Conservation (phyloP, 2,888 invertebrate genomes). For the Griposia aprilina region DNA sequence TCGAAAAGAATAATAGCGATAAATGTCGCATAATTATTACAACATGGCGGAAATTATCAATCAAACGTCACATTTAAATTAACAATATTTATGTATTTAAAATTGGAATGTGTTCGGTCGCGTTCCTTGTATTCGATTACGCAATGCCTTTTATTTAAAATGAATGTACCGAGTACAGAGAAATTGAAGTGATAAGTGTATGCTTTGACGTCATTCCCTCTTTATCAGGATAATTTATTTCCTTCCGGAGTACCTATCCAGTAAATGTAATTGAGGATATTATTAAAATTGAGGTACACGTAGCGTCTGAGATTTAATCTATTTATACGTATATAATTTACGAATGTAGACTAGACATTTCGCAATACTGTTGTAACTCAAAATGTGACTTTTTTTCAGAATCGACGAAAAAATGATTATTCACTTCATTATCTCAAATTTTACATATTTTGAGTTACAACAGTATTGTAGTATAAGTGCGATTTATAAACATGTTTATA, state of each 20-base stretch:
- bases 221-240: slow-evolving; percentile 52
- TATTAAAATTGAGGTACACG: neutral
- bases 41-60: slow-evolving; percentile 58
- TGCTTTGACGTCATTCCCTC: slow-evolving; percentile 31
- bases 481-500: slow-evolving; percentile 23
- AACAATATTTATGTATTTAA: slow-evolving; percentile 45
- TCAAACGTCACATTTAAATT: slow-evolving; percentile 60
- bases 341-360: slow-evolving; percentile 8
- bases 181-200: slow-evolving; percentile 29
- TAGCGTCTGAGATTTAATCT: neutral
- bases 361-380: no score
- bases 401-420: no score
- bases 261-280: slow-evolving; percentile 10
- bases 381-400: no score
- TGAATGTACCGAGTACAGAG: slow-evolving; percentile 8
- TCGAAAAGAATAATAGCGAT: slow-evolving; percentile 34
- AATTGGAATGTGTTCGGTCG: slow-evolving; percentile 45
- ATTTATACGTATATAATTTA: neutral
- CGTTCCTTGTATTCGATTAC: slow-evolving; percentile 22
- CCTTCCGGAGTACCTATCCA: slow-evolving; percentile 33
- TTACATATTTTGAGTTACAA: no score
- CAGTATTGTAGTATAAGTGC: no score
- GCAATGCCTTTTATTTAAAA: slow-evolving; percentile 9
- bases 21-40: slow-evolving; percentile 50
- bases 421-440: no score